These are phyloP conservation scores for Drusus annulatus DNA, from an alignment of 1,140 invertebrate species.

Conservation along the genomic window DNA sequence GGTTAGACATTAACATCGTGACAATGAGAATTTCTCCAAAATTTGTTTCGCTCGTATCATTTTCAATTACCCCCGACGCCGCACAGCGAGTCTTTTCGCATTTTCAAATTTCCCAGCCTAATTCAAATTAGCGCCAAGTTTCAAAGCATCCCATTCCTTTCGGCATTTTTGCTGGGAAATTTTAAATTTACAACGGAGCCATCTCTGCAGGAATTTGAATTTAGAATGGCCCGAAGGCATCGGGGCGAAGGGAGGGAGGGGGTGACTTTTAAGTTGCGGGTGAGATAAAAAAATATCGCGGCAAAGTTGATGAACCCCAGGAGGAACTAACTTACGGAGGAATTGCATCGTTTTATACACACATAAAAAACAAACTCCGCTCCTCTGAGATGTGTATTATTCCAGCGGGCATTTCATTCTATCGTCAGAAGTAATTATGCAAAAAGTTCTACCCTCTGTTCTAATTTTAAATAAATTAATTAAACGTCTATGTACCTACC, in stretches of 20 bases:
- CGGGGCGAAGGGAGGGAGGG: slow-evolving; percentile 1
- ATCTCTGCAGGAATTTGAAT: slow-evolving; percentile 54
- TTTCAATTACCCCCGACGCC: slow-evolving; percentile 38
- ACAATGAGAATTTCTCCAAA: slow-evolving; percentile 35
- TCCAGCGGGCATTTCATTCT: no score
- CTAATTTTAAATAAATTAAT: no score
- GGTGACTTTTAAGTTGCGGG: slow-evolving; percentile 11
- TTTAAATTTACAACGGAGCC: slow-evolving; percentile 54
- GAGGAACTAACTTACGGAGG: slow-evolving; percentile 1
- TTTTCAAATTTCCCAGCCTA: slow-evolving; percentile 41
- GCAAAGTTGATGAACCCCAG: slow-evolving; percentile 23
- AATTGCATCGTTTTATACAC: slow-evolving; percentile 13
- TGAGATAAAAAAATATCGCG: slow-evolving; percentile 35
- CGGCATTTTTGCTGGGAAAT: slow-evolving; percentile 45
- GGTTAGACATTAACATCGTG: slow-evolving; percentile 21
- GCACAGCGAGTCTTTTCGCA: slow-evolving; percentile 35
- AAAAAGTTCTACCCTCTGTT: no score
- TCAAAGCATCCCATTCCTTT: slow-evolving; percentile 35
- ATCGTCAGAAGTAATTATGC: no score
- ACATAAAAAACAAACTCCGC: not conserved
- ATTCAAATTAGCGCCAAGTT: slow-evolving; percentile 44
- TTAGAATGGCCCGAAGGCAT: slow-evolving; percentile 46
- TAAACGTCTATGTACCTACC: no score
- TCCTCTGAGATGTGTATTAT: no score
- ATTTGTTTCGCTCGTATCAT: slow-evolving; percentile 35